phyloP scores from a whole-genome alignment of 2,888 invertebrate species.

The Tuta absoluta region DNA sequence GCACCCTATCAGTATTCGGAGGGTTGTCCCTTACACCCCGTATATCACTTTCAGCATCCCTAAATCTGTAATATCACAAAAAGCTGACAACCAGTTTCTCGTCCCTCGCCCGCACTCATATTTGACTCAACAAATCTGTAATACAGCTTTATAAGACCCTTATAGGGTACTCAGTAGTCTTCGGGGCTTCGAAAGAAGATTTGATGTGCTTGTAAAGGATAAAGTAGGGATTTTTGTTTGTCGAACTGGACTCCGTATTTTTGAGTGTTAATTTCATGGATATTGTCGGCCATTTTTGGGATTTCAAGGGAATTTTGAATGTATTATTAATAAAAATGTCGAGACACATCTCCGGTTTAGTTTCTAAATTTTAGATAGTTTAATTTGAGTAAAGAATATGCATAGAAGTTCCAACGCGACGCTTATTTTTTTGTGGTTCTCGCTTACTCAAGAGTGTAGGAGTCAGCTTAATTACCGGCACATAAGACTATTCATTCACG shows the following conservation, averaged over 20 bases:
- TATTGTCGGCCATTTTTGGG: too few relatives aligned
- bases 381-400: too few relatives aligned
- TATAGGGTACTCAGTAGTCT: constrained; percentile 19
- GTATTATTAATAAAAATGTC: too few relatives aligned
- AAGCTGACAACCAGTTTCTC: constrained; percentile 23
- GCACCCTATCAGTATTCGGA: too few relatives aligned
- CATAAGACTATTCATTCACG: too few relatives aligned
- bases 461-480: too few relatives aligned
- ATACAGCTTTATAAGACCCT: constrained; percentile 17
- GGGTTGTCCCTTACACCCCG: background rate
- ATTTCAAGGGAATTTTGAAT: too few relatives aligned
- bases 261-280: background rate
- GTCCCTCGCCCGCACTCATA: constrained; percentile 21
- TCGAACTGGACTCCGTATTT: background rate
- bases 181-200: background rate
- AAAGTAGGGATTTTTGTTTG: background rate
- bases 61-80: constrained; percentile 17
- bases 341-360: too few relatives aligned
- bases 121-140: constrained; percentile 27
- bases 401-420: too few relatives aligned
- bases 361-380: too few relatives aligned
- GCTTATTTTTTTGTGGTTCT: too few relatives aligned
- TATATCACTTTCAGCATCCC: background rate
- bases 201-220: background rate
- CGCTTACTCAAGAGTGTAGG: too few relatives aligned